These are phyloP conservation scores for Mechanitis messenoides DNA, from an alignment of 2,888 invertebrate species.

Conservation along the genomic window DNA sequence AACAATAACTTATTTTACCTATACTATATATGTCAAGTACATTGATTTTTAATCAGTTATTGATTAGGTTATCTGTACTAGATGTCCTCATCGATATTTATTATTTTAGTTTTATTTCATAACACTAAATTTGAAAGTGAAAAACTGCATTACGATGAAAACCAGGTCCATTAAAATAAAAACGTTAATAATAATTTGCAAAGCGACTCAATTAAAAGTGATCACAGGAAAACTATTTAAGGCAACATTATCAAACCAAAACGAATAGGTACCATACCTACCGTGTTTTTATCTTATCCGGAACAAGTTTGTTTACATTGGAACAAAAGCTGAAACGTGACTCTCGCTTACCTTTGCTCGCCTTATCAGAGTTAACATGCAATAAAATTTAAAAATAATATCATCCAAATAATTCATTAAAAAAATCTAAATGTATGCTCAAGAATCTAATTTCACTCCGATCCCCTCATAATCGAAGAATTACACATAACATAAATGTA, in stretches of 20 bases:
- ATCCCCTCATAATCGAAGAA: slow-evolving; percentile 45
- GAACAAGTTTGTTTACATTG: slow-evolving; percentile 74
- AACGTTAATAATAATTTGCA: too few species aligned
- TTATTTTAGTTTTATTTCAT: background rate
- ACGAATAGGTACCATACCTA: slow-evolving; percentile 29
- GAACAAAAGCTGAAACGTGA: slow-evolving; percentile 71
- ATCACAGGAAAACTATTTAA: background rate
- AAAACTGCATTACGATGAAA: too few species aligned
- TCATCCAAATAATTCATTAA: slow-evolving; percentile 37
- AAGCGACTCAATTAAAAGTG: background rate
- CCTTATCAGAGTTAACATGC: slow-evolving; percentile 68
- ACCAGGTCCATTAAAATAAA: too few species aligned
- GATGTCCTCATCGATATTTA: background rate
- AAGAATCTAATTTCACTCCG: slow-evolving; percentile 31
- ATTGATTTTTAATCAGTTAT: slow-evolving; percentile 2
- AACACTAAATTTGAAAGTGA: background rate
- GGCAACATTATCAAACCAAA: slow-evolving; percentile 11
- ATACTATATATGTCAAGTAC: slow-evolving; percentile 2
- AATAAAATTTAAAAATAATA: slow-evolving; percentile 60
- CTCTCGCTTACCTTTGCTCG: slow-evolving; percentile 62
- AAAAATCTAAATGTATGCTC: slow-evolving; percentile 25
- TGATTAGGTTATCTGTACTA: background rate
- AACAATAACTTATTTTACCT: background rate
- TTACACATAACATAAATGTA: slow-evolving; percentile 52
- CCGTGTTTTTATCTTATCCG: slow-evolving; percentile 72